Conservation (phyloP, 2,113 vertebrate genomes). For the Ginglymostoma cirratum region DNA sequence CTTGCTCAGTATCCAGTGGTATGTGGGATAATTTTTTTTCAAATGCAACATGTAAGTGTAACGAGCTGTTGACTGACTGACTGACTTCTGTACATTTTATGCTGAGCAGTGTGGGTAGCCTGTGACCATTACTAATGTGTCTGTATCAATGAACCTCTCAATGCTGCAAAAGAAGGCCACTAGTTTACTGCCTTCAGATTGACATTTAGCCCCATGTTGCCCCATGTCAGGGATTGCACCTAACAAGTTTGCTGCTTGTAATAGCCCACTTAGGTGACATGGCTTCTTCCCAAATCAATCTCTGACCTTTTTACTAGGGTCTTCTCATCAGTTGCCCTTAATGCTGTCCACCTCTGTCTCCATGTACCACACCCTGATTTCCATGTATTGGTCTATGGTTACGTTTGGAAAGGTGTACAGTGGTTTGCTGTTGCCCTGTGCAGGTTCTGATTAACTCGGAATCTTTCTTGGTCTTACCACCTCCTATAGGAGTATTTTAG, state of each 20-base stretch:
- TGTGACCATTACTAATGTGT: neutral
- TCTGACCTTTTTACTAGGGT: neutral
- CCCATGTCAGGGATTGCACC: neutral
- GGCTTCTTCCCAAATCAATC: neutral
- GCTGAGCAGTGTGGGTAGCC: neutral
- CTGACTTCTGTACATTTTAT: neutral
- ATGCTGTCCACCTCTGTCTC: neutral
- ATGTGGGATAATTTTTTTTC: conserved; percentile 42
- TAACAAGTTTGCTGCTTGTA: neutral
- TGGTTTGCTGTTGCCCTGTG: too few relatives aligned
- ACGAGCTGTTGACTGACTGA: neutral
- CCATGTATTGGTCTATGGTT: too few relatives aligned
- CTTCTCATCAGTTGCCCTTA: neutral
- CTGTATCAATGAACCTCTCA: neutral
- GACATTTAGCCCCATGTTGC: neutral
- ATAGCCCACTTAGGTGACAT: neutral
- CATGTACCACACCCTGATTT: too few relatives aligned
- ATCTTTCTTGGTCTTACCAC: too few relatives aligned
- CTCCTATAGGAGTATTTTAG: too few relatives aligned
- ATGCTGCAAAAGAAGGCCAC: neutral
- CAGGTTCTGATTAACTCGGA: too few relatives aligned
- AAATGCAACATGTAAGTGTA: neutral
- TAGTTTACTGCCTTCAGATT: neutral
- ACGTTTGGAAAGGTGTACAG: too few relatives aligned
- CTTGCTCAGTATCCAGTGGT: conserved; percentile 96